Base-by-base conservation (phyloP, 2,888 invertebrate species). In the Himalopsyche tibetana region DNA sequence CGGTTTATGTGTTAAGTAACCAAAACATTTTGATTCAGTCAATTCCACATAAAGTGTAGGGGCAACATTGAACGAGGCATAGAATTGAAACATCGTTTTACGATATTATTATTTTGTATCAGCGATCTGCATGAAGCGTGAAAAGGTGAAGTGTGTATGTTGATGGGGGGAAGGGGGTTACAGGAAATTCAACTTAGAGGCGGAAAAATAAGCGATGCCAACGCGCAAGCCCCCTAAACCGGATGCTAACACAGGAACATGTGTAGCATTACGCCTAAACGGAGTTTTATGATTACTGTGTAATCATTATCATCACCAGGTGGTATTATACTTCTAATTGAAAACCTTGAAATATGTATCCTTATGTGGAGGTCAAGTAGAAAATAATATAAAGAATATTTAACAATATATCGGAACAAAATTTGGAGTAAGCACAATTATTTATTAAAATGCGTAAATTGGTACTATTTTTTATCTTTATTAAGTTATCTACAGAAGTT, bases 141-240 rank as follows among this genome's bases (percentile, higher is more conserved):
- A 86, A 86, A 86, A 86, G 74, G 74, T 74, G 74, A 74, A 74
- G 74, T 74, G 74, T 74, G 36, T 74, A 36, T 74, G 74, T 74
- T 74, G 36, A 28, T 28, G 28, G 74, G 36, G 74, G 74, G 38
- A 74, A 74, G 74, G 74, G 74, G 74, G 74, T 83, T 36, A 81
- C 81, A 84, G 86, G 86, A 86, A 86, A 86, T 86, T 86, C 83
- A 83, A 86, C 86, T 86, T 86, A 80, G 83, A 55, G 51, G 86
- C 82, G 84, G 83, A 81, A 86, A 86, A 82, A 82, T 51, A 74
- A 74, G 74, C 74, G 74, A 74, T 74, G 74, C 74, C 74, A 74
- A 36, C 74, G 74, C 74, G 74, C 74, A 74, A 74, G 74, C 74
- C 74, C 74, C 36, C 74, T 36, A 74, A 74, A 74, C 74, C 74